Conservation (phyloP, 2,888 invertebrate species). For the Apoda limacodes region DNA sequence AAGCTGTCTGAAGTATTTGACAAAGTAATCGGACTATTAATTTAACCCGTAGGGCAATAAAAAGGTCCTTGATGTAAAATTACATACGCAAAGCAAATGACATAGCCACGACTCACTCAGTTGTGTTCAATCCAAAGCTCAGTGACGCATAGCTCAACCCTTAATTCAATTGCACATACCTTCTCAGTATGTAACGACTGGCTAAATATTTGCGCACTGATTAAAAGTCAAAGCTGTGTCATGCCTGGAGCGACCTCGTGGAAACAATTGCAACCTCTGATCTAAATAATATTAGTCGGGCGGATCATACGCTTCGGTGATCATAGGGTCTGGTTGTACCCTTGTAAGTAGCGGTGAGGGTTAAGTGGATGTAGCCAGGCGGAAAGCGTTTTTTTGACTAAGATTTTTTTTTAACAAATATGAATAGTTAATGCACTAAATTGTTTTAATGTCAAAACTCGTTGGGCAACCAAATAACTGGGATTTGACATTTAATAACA, state of each 20-base stretch:
- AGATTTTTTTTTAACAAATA: no score
- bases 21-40: no score
- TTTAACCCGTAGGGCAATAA: no score
- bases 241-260: slow-evolving; percentile 43
- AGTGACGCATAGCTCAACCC: slow-evolving; percentile 35
- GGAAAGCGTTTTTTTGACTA: slow-evolving; percentile 16
- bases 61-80: no score
- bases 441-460: no score
- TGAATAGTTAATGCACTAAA: no score
- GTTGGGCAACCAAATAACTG: no score
- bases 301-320: slow-evolving; percentile 49
- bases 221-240: slow-evolving; percentile 65
- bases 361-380: neutral
- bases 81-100: slow-evolving; percentile 22
- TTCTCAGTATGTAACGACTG: slow-evolving; percentile 54
- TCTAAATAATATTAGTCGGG: slow-evolving; percentile 60
- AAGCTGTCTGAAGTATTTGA: no score
- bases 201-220: slow-evolving; percentile 61
- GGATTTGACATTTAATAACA: no score
- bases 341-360: slow-evolving; percentile 6
- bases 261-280: slow-evolving; percentile 41
- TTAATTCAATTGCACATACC: slow-evolving; percentile 62
- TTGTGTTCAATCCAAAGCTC: slow-evolving; percentile 32
- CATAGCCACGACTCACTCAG: slow-evolving; percentile 39
- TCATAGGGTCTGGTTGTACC: slow-evolving; percentile 36